Evolutionary conservation across 64 coral and sea anemone species (phyloP), one percentile per base, ranked within the genome.

Genomic region (Stylophora pistillata): DNA sequence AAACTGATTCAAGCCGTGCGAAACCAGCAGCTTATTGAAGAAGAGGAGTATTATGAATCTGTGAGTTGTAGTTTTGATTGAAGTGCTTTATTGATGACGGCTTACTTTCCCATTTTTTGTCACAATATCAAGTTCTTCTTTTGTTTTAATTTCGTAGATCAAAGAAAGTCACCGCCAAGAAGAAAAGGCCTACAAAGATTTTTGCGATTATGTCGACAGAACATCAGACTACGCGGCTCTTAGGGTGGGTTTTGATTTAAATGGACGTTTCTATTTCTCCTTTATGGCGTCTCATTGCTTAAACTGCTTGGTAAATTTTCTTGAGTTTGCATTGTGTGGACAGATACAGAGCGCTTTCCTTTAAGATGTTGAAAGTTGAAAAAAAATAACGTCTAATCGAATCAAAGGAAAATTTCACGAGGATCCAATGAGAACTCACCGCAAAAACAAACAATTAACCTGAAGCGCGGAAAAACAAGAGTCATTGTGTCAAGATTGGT

Each of bases 141-240:
- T n/a, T 23, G 1, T 58, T 0, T 54, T 54, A 16, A 71, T 87
- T 30, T 76, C 62, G 17, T 21, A 99, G 97, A 91, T 99, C 59
- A 99, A 95, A 56, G 90, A 95, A 34, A 95, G 91, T 55, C 97
- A 99, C 70, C 83, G 88, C 18, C 97, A 99, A 59, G 93, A 92
- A 55, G 97, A 99, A 68, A 99, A 99, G 56, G 90, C 97, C 13
- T 93, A 92, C 73, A 64, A 91, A 41, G 97, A 99, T 75, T 99
- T 99, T 74, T 90, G 81, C 63, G 93, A 93, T 80, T 99, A 88
- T 87, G 93, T 99, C 2, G 90, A 74, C 15, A 89, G 97, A 90
- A 99, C 97, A 14, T 99, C 97, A 2, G 97, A 99, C 73, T 99
- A 95, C 86, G 77, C 89, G 27, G 87, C 89, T 29, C 89, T 99